Base-by-base conservation (phyloP, 1,140 invertebrate genomes). In the Oncopeltus fasciatus region DNA sequence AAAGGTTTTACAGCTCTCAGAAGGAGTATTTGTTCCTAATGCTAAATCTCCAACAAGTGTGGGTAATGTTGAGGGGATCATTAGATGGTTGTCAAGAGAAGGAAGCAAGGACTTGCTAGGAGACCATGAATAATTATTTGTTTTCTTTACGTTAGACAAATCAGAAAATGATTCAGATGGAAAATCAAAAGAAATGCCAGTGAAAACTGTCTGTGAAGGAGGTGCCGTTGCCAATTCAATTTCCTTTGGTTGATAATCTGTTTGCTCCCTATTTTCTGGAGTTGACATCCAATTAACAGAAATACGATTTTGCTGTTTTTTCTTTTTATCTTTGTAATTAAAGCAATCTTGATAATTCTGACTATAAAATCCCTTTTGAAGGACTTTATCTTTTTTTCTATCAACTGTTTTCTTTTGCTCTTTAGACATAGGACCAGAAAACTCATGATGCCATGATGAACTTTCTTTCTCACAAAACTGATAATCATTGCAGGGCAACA, bases 211-310 rank as follows among this genome's bases (percentile, higher is more conserved):
- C n/a, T 53, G 49, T 1, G 49, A 21, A 11, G 49, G 24, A 27
- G 20, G 49, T 12, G 20, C n/a, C 2, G 21, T 53, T 14, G 24
- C 24, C 14, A 26, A 16, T 24, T 53, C 49, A 3, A 24, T 4
- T 26, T 53, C 49, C 26, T 53, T 53, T 14, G 21, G 18, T 27
- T 53, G 49, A 24, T 53, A 53, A 1, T 53, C 49, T 2, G 49
- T 24, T 24, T 53, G 49, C 26, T 57, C 33, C 18, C 56, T 27
- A 16, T 16, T 21, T 53, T 77, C 78, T 1, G 79, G 78, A 1
- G 79, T 77, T 67, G 81, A 81, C 81, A 82, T 82, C 81, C 81
- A 82, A 65, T 82, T 82, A 0, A 83, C 78, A 0, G 79, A 29
- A 18, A 57, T 57, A 16, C 33, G n/a, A 28, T 49, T 60, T 49